phyloP scores from a whole-genome alignment of 2,888 invertebrate species.

The Sipha maydis region DNA sequence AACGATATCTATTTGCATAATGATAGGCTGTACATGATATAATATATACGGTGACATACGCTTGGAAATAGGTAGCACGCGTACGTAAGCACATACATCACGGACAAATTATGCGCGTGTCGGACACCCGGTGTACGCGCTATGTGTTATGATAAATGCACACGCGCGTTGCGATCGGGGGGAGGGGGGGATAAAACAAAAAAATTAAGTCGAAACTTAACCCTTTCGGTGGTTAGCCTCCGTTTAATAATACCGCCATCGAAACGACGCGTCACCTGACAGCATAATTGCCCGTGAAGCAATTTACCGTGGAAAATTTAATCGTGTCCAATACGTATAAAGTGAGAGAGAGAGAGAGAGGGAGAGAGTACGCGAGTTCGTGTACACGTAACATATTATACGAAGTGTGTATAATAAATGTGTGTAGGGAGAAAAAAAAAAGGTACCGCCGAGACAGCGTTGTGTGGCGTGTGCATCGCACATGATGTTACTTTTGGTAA shows the following conservation, averaged over 20 bases:
- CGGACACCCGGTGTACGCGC: slow-evolving; percentile 49
- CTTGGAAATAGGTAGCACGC: not conserved
- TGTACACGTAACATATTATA: not conserved
- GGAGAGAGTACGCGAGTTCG: not conserved
- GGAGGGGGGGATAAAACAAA: not conserved
- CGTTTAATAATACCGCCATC: slow-evolving; percentile 53
- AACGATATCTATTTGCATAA: slow-evolving; percentile 52
- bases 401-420: not conserved
- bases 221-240: slow-evolving; percentile 54
- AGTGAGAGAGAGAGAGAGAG: no score
- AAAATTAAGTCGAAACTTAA: slow-evolving; percentile 43
- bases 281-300: slow-evolving; percentile 48
- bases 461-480: slow-evolving; percentile 5
- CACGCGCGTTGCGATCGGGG: not conserved
- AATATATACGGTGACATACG: slow-evolving; percentile 32
- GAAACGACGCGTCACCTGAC: slow-evolving; percentile 39
- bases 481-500: slow-evolving; percentile 6
- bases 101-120: slow-evolving; percentile 24
- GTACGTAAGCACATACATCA: not conserved
- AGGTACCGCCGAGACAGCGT: not conserved
- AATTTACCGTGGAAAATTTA: slow-evolving; percentile 43
- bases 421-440: not conserved
- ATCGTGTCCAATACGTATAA: not conserved
- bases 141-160: not conserved
- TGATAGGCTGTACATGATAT: not conserved